These are phyloP conservation scores for Anseranas semipalmata DNA, from an alignment of 2,113 vertebrate genomes.

Conservation along the genomic window DNA sequence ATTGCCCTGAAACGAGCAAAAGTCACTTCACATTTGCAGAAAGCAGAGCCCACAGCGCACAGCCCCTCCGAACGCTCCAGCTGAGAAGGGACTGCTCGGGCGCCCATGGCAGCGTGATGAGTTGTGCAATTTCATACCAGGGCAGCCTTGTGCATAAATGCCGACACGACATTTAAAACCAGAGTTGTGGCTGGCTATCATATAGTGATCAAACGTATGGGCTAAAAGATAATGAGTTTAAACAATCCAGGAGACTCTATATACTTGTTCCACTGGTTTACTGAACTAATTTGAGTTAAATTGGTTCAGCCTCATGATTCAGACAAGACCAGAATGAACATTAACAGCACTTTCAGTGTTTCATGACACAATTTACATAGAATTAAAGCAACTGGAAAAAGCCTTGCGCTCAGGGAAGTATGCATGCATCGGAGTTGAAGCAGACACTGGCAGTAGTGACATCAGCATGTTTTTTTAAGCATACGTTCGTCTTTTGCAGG, in stretches of 20 bases:
- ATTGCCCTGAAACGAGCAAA: not conserved
- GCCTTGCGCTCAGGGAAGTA: slow-evolving; percentile 4
- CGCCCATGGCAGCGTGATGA: fast-evolving
- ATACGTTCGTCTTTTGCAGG: slow-evolving; percentile 67
- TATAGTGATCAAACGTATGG: fast-evolving
- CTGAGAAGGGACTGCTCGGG: fast-evolving
- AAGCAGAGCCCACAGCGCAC: fast-evolving
- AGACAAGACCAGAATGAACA: not conserved
- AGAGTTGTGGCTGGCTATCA: fast-evolving
- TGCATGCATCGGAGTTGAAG: not conserved
- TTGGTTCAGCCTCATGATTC: not conserved
- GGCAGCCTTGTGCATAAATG: not conserved
- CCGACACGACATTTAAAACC: not conserved
- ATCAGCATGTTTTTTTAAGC: slow-evolving; percentile 70
- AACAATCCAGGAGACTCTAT: not conserved
- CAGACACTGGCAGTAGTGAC: slow-evolving; percentile 63
- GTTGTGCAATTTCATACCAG: not conserved
- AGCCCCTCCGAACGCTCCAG: fast-evolving
- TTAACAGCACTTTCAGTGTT: slow-evolving; percentile 40
- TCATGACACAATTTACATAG: slow-evolving; percentile 41
- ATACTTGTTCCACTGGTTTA: not conserved
- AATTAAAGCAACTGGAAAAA: slow-evolving; percentile 60
- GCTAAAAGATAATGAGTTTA: not conserved
- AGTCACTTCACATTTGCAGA: not conserved
- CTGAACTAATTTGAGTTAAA: not conserved